Evolutionary conservation across 2,888 invertebrate genomes (phyloP).

Genomic region (Sesia apiformis): DNA sequence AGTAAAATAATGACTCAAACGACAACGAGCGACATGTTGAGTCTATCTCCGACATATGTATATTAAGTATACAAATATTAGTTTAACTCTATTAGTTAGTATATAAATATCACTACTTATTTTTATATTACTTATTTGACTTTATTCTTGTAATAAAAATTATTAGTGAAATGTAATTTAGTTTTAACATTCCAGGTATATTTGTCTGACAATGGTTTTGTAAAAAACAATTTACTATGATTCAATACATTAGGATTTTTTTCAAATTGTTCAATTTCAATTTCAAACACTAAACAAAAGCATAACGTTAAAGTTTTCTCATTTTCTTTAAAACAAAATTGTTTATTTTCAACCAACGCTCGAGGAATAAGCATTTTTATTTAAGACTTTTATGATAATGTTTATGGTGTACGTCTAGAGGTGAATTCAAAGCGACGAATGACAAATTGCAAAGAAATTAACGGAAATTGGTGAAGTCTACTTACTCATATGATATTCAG

Average conservation of each 20-base stretch:
- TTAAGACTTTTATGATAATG: slow-evolving; percentile 2
- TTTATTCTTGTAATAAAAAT: neutral
- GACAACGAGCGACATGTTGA: too few relatives aligned
- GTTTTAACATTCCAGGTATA: neutral
- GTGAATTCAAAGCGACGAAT: slow-evolving; percentile 7
- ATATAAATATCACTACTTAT: too few relatives aligned
- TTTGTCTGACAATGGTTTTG: too few relatives aligned
- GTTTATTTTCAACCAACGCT: slow-evolving; percentile 6
- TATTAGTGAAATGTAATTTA: neutral
- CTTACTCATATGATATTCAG: too few relatives aligned
- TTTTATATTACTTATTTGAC: neutral
- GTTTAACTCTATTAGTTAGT: too few relatives aligned
- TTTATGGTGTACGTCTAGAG: slow-evolving; percentile 3
- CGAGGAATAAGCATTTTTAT: slow-evolving; percentile 4
- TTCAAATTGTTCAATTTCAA: neutral
- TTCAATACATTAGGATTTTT: neutral
- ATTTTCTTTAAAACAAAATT: slow-evolving; percentile 1
- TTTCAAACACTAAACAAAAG: neutral
- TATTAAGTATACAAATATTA: too few relatives aligned
- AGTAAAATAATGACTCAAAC: too few relatives aligned
- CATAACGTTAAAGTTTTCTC: slow-evolving; percentile 4
- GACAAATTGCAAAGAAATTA: slow-evolving; percentile 10
- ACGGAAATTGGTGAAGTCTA: slow-evolving; percentile 1
- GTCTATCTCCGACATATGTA: too few relatives aligned
- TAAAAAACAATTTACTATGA: too few relatives aligned